Conservation (phyloP, 2,797 vertebrate species). For the Petrocephalus schoutedeni region DNA sequence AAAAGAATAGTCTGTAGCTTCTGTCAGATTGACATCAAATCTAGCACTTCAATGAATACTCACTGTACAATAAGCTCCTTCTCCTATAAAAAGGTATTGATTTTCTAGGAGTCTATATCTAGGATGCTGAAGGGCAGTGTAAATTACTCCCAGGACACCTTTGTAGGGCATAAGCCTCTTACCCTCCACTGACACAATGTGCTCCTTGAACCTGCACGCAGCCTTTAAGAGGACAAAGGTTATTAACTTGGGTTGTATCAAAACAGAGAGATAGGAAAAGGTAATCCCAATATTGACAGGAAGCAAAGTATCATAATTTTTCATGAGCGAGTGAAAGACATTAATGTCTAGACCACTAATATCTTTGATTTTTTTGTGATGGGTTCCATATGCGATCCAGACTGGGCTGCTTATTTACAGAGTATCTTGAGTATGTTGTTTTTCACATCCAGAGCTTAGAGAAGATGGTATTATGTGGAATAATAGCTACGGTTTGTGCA, state of each 20-base stretch:
- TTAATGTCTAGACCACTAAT: not conserved
- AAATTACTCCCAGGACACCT: slow-evolving; percentile 55
- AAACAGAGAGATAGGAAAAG: slow-evolving; percentile 12
- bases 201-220: slow-evolving; percentile 56
- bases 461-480: not conserved
- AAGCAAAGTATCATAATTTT: not conserved
- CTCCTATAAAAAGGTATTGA: slow-evolving; percentile 21
- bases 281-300: not conserved
- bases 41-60: slow-evolving; percentile 16
- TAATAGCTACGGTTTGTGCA: not conserved
- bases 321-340: not conserved
- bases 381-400: not conserved
- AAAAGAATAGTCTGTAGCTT: not conserved
- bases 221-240: slow-evolving; percentile 81
- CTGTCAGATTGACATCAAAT: slow-evolving; percentile 5
- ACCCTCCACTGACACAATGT: slow-evolving; percentile 56
- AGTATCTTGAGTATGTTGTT: not conserved
- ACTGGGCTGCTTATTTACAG: not conserved
- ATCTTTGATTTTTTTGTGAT: not conserved
- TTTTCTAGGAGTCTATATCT: slow-evolving; percentile 24
- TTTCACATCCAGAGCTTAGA: not conserved
- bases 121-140: not conserved
- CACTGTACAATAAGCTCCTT: slow-evolving; percentile 10
- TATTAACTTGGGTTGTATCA: slow-evolving; percentile 66
- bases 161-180: slow-evolving; percentile 61